phyloP scores from a whole-genome alignment of 2,113 vertebrate genomes.

The Gallinago undulata region DNA sequence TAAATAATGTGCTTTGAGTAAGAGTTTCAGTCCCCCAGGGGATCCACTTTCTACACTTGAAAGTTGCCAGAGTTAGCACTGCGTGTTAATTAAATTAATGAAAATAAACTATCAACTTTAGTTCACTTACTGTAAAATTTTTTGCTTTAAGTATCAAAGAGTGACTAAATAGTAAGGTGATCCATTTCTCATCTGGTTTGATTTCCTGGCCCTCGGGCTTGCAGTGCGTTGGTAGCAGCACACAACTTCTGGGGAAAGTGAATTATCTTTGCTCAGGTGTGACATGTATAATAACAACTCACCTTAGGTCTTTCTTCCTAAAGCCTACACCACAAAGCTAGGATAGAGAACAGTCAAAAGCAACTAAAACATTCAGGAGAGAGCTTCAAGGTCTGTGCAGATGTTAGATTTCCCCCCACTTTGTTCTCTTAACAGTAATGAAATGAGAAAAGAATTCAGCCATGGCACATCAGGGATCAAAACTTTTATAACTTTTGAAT shows the following conservation, averaged over 20 bases:
- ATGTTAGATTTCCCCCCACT: neutral
- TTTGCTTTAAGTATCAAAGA: slow-evolving; percentile 15
- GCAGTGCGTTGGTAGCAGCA: neutral
- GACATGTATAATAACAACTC: neutral
- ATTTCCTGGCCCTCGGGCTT: slow-evolving; percentile 23
- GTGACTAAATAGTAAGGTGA: slow-evolving; percentile 1
- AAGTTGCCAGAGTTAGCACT: neutral
- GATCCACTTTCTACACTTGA: neutral
- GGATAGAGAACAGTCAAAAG: neutral
- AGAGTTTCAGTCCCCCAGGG: neutral
- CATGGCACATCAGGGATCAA: neutral
- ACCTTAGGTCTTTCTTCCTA: neutral
- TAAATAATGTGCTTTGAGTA: neutral
- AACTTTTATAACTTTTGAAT: neutral
- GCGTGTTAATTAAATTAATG: slow-evolving; percentile 2
- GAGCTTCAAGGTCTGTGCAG: neutral
- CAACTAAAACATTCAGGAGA: neutral
- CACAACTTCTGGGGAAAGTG: neutral
- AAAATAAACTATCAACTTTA: neutral
- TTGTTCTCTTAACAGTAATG: slow-evolving; percentile 22
- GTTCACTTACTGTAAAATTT: neutral
- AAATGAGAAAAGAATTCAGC: slow-evolving; percentile 8
- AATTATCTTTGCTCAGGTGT: slow-evolving; percentile 2
- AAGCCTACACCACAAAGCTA: neutral
- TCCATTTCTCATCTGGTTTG: slow-evolving; percentile 10